These are phyloP conservation scores for Rhyacichthys aspro DNA, from an alignment of 2,797 vertebrate species.

Conservation along the genomic window DNA sequence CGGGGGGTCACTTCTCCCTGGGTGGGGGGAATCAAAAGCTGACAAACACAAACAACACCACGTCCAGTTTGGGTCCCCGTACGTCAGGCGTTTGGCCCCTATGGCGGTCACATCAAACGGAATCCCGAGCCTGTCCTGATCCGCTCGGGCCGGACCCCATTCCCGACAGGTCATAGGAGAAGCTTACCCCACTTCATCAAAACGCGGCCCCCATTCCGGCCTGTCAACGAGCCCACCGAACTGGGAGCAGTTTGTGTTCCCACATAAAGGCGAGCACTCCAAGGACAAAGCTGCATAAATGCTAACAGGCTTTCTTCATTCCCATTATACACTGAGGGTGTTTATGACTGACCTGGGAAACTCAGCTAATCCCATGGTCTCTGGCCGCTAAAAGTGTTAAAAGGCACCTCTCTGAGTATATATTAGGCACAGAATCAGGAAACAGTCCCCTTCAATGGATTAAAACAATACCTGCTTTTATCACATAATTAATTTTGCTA, in stretches of 20 bases:
- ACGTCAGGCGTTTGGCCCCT: conserved; percentile 16
- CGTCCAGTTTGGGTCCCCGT: conserved; percentile 40
- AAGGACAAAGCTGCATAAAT: conserved; percentile 29
- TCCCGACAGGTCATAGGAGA: conserved; percentile 56
- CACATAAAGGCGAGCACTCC: conserved; percentile 42
- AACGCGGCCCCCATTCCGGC: conserved; percentile 40
- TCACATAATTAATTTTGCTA: too few species aligned
- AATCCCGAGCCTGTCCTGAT: conserved; percentile 14
- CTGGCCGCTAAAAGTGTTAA: conserved; percentile 29
- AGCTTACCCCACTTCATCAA: conserved; percentile 51
- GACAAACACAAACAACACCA: conserved; percentile 65
- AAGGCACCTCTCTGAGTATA: conserved; percentile 14
- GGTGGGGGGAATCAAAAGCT: conserved; percentile 65
- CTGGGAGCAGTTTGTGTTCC: conserved; percentile 41
- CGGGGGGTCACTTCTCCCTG: conserved; percentile 60
- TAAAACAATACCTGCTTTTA: too few species aligned
- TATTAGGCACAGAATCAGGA: not conserved
- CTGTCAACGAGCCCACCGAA: conserved; percentile 56
- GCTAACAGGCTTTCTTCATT: conserved; percentile 26
- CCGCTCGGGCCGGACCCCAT: conserved; percentile 29
- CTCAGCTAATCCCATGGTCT: conserved; percentile 18
- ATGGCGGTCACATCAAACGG: conserved; percentile 52
- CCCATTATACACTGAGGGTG: conserved; percentile 39
- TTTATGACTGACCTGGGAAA: conserved; percentile 39
- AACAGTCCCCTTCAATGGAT: not conserved